A percentile compares a stretch with the other conserved stretches of the same genome.
phyloP scores from a whole-genome alignment of 2,113 vertebrate species.

The Aramus guarauna region DNA sequence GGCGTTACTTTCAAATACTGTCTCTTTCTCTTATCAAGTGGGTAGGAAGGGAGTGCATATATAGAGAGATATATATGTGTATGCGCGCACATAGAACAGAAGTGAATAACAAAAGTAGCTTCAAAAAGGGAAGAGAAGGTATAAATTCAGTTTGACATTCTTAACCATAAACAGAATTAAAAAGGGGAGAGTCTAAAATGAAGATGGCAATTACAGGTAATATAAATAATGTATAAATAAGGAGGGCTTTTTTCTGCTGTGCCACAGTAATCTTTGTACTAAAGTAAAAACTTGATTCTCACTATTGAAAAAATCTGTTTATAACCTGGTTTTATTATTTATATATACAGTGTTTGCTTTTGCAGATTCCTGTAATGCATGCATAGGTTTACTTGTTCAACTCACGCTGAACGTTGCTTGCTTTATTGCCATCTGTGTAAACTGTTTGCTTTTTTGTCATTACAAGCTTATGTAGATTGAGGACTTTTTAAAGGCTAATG shows the following conservation, averaged over 20 bases:
- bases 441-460: not conserved
- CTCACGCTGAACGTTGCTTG: not conserved
- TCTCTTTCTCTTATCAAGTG: not conserved
- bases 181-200: not conserved
- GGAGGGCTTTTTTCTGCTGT: rapidly evolving
- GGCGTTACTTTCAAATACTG: not conserved
- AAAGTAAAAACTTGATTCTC: not conserved
- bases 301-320: not conserved
- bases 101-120: not conserved
- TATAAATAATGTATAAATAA: not conserved
- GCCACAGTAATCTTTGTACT: not conserved
- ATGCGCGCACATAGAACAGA: no score
- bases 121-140: not conserved
- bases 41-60: not conserved
- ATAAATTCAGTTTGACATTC: not conserved
- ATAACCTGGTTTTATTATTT: not conserved
- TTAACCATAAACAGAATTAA: not conserved
- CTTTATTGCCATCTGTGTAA: not conserved
- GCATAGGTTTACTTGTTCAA: not conserved
- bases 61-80: not conserved
- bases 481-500: not conserved
- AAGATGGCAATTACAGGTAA: not conserved
- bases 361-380: not conserved
- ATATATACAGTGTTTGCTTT: not conserved
- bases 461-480: not conserved